Conservation (phyloP, 2,888 invertebrate species). For the Anodontia alba region DNA sequence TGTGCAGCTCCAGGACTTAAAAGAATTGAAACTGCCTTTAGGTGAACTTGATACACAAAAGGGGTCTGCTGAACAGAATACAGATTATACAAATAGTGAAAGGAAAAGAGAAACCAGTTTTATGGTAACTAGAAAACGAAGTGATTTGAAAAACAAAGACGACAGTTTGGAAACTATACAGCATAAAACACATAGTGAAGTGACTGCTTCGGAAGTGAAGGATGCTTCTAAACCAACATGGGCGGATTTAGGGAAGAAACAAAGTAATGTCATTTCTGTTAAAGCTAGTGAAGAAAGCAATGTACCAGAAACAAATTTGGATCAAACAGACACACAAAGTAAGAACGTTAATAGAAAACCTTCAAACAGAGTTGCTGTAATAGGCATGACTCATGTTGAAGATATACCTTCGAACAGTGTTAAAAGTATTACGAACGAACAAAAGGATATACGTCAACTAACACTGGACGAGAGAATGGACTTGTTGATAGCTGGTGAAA, state of each 20-base stretch:
- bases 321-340: background rate
- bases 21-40: background rate
- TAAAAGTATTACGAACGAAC: background rate
- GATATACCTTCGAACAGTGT: too few species aligned
- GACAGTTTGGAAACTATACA: background rate
- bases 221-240: background rate
- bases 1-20: background rate
- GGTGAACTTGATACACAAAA: background rate
- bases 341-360: background rate
- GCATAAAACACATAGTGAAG: too few species aligned
- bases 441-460: slow-evolving; percentile 8
- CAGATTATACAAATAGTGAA: background rate
- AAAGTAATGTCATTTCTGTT: too few species aligned
- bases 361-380: background rate
- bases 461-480: slow-evolving; percentile 60
- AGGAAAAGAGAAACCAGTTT: background rate
- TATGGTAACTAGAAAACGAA: background rate
- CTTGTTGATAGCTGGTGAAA: slow-evolving; percentile 53
- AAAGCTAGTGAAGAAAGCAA: background rate
- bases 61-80: background rate
- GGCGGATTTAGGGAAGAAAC: background rate
- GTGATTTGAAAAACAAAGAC: background rate
- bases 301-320: background rate
- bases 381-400: background rate
- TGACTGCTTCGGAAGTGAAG: background rate